phyloP scores from a whole-genome alignment of 1,140 invertebrate species.

The Notospermus geniculatus region DNA sequence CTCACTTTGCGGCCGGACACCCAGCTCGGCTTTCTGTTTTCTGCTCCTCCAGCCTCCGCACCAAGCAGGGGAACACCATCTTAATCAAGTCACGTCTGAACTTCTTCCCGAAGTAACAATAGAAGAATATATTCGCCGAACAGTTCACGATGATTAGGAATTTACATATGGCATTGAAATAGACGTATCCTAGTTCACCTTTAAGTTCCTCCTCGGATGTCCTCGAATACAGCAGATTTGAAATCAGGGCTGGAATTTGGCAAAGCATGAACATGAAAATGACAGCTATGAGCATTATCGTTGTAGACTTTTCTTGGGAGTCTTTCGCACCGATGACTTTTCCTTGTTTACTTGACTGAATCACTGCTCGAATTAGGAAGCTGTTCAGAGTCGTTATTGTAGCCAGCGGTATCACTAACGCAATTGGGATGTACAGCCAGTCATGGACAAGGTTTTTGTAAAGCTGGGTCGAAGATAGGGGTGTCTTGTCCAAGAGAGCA shows the following conservation, averaged over 20 bases:
- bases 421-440: slow-evolving; percentile 8
- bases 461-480: neutral
- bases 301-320: slow-evolving; percentile 2
- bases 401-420: neutral
- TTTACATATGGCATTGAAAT: slow-evolving; percentile 3
- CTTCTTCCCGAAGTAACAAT: slow-evolving; percentile 4
- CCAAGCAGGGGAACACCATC: neutral
- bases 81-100: neutral
- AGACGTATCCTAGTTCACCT: neutral
- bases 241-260: slow-evolving; percentile 6
- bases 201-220: neutral
- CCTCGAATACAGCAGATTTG: neutral
- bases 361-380: slow-evolving; percentile 2
- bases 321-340: slow-evolving; percentile 3
- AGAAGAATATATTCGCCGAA: slow-evolving; percentile 10
- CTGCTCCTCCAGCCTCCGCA: too few species aligned
- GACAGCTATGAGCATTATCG: slow-evolving; percentile 5
- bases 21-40: too few species aligned
- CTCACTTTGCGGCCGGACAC: too few species aligned
- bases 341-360: slow-evolving; percentile 2
- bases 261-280: slow-evolving; percentile 1
- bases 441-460: neutral
- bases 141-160: slow-evolving; percentile 6
- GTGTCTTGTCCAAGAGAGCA: neutral
- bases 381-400: neutral